Evolutionary conservation across 2,888 invertebrate genomes (phyloP).

Genomic region (Brachylomia viminalis): DNA sequence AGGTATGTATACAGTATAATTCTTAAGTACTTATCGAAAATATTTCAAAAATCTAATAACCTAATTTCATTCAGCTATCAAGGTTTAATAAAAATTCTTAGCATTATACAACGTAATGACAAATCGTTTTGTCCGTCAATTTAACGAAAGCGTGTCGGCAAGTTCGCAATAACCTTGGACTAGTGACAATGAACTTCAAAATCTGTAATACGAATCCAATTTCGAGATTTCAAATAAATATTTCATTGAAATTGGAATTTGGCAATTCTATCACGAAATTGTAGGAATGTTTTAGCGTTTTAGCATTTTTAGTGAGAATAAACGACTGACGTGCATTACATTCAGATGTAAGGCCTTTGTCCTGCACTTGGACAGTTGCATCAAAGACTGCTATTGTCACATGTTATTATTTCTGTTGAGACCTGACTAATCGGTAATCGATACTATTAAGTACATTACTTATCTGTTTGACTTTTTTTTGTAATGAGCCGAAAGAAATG

Average conservation of each 20-base stretch:
- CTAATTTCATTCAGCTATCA: conserved; percentile 19
- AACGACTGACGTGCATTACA: not conserved
- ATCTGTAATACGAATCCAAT: conserved; percentile 55
- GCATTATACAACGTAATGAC: conserved; percentile 61
- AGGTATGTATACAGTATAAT: too few species aligned
- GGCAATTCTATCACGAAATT: conserved; percentile 26
- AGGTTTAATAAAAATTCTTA: conserved; percentile 41
- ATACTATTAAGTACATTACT: not conserved
- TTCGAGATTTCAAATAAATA: conserved; percentile 46
- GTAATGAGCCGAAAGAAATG: not conserved
- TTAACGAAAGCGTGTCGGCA: conserved; percentile 64
- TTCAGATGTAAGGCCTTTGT: conserved; percentile 11
- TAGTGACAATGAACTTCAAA: conserved; percentile 66
- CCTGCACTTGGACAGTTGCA: not conserved
- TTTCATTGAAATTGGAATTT: conserved; percentile 41
- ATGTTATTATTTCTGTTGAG: conserved; percentile 4
- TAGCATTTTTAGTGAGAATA: conserved; percentile 1
- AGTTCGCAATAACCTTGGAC: conserved; percentile 62
- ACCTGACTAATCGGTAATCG: too few species aligned
- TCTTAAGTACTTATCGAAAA: too few species aligned
- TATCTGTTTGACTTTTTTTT: not conserved
- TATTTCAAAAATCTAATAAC: conserved; percentile 16
- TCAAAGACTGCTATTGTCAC: not conserved
- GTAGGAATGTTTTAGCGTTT: conserved; percentile 3
- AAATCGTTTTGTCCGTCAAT: conserved; percentile 60